Percentiles rank a stretch among this genome's conserved stretches.
phyloP scores from a whole-genome alignment of 2,888 invertebrate genomes.

The Melanchra persicariae region DNA sequence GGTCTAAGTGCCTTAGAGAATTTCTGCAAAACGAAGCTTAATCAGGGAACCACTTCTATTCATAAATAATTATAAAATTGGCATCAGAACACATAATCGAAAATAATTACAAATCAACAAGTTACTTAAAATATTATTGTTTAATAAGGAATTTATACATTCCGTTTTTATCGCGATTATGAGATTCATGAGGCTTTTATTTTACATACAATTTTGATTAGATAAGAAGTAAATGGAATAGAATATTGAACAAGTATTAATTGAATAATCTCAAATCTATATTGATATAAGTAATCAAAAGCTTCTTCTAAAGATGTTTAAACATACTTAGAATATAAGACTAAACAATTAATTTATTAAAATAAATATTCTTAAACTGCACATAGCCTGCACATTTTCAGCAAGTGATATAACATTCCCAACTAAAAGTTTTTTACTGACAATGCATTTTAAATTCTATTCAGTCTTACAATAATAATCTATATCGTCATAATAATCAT shows the following conservation, averaged over 20 bases:
- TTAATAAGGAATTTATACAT: constrained; percentile 23
- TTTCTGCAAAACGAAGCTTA: constrained; percentile 74
- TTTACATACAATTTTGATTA: constrained; percentile 13
- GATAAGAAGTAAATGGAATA: constrained; percentile 23
- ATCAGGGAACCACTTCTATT: constrained; percentile 16
- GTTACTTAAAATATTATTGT: neutral
- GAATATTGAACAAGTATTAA: constrained; percentile 28
- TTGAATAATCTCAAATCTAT: constrained; percentile 10
- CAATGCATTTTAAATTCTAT: constrained; percentile 5
- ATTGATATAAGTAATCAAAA: constrained; percentile 3
- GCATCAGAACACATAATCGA: neutral
- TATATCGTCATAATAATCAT: neutral
- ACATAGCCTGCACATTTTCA: neutral
- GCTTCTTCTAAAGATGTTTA: neutral
- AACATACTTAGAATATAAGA: constrained; percentile 16
- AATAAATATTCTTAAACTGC: neutral
- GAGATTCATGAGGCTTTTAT: constrained; percentile 14
- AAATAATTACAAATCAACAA: constrained; percentile 34
- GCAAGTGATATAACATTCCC: constrained; percentile 1
- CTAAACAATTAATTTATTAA: neutral
- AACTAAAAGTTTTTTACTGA: neutral
- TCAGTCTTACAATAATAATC: neutral
- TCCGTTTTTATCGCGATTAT: constrained; percentile 28
- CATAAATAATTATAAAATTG: constrained; percentile 12
- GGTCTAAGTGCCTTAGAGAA: constrained; percentile 93